These are phyloP conservation scores for Cenopis cana DNA, from an alignment of 2,888 invertebrate genomes.

Conservation along the genomic window DNA sequence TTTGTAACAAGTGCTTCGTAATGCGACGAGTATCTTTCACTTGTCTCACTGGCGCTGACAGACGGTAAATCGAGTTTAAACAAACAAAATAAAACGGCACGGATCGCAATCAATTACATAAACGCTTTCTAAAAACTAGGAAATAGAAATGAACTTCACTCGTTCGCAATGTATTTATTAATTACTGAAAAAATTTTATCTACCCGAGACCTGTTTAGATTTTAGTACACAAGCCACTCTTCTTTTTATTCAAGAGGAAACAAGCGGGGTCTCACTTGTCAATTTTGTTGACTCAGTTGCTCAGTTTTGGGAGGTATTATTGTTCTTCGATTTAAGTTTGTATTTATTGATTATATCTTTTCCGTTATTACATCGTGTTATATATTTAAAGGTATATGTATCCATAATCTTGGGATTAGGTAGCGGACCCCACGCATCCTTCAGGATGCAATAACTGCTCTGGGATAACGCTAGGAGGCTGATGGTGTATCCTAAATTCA, in stretches of 20 bases:
- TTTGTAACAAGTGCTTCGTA: constrained; percentile 73
- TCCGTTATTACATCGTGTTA: too few species aligned
- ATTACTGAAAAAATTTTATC: not conserved
- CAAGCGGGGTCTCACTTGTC: not conserved
- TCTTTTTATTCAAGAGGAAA: not conserved
- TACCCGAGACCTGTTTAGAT: not conserved
- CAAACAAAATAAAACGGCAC: constrained; percentile 66
- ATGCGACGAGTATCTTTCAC: constrained; percentile 72
- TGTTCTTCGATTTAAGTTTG: too few species aligned
- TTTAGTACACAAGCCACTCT: not conserved
- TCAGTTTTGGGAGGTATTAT: too few species aligned
- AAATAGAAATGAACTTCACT: not conserved
- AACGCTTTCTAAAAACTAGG: not conserved
- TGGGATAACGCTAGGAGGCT: too few species aligned
- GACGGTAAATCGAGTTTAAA: constrained; percentile 69
- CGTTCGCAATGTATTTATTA: not conserved
- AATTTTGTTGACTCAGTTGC: too few species aligned
- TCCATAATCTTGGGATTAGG: too few species aligned
- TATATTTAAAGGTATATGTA: too few species aligned
- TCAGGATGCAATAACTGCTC: too few species aligned
- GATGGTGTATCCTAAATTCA: too few species aligned
- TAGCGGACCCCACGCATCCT: too few species aligned
- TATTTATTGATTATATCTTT: too few species aligned
- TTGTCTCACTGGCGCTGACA: constrained; percentile 64
- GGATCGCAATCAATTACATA: constrained; percentile 70